phyloP scores from a whole-genome alignment of 2,113 vertebrate genomes.

The Bagarius yarrelli region DNA sequence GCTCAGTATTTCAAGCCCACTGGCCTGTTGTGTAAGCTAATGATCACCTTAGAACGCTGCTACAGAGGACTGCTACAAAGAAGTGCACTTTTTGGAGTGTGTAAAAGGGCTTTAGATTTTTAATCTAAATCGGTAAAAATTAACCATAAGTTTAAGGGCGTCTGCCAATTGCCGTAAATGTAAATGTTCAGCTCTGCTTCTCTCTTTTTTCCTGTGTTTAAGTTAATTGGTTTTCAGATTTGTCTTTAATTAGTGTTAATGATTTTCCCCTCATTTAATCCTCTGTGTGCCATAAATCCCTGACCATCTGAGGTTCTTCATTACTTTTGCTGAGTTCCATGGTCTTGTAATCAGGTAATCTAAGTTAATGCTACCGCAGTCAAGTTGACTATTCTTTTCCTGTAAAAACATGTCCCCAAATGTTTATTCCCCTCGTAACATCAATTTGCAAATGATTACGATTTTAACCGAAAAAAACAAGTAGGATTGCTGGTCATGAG shows the following conservation, averaged over 20 bases:
- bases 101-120: not conserved
- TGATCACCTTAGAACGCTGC: not conserved
- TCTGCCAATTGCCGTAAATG: too few species aligned
- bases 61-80: not conserved
- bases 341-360: not conserved
- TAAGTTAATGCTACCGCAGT: not conserved
- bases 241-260: constrained; percentile 7
- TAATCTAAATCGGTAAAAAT: constrained; percentile 10
- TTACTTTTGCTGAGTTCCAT: not conserved
- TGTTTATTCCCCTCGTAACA: not conserved
- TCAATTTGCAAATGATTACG: not conserved
- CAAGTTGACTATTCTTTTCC: not conserved
- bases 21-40: not conserved
- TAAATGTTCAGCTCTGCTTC: not conserved
- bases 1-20: not conserved
- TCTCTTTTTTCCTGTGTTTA: not conserved
- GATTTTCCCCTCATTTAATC: not conserved
- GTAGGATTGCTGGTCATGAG: not conserved
- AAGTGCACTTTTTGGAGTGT: not conserved
- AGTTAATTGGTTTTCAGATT: not conserved
- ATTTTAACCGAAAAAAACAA: not conserved
- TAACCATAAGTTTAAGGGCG: too few species aligned
- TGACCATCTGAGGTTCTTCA: not conserved
- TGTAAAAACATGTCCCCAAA: not conserved
- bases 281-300: constrained; percentile 3